Conservation (phyloP, 2,797 vertebrate genomes). For the Sylvia borin region DNA sequence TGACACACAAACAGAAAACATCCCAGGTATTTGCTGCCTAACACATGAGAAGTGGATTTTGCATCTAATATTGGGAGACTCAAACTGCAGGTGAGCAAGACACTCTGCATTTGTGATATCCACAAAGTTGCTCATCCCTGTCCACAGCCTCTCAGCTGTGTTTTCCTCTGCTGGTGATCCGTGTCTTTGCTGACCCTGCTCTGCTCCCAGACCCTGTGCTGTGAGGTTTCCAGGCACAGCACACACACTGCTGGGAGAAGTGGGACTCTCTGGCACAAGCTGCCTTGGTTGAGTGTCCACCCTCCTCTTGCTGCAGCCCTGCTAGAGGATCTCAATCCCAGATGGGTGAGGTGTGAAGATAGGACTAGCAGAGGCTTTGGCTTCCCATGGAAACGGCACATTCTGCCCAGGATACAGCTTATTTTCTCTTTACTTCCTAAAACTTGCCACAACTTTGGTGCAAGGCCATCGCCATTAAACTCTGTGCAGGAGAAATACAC, state of each 20-base stretch:
- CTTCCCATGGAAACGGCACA: not conserved
- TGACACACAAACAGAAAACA: not conserved
- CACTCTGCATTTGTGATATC: too few relatives aligned
- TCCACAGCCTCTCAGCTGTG: not conserved
- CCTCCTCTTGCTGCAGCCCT: not conserved
- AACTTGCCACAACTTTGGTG: not conserved
- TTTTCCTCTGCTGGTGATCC: not conserved
- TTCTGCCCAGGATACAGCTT: not conserved
- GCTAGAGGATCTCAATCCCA: not conserved
- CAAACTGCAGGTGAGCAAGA: not conserved
- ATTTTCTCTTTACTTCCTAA: not conserved
- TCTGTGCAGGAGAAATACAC: rapidly evolving
- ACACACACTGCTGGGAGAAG: not conserved
- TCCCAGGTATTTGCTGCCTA: rapidly evolving
- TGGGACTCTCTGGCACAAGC: not conserved
- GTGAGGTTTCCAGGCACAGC: not conserved
- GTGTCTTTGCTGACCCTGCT: not conserved
- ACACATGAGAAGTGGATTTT: not conserved
- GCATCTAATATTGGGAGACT: not conserved
- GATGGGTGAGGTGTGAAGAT: not conserved
- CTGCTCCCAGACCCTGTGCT: not conserved
- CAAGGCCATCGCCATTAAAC: not conserved
- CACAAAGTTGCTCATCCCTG: not conserved
- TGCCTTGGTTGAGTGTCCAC: rapidly evolving
- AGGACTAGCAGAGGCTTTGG: not conserved